Evolutionary conservation across 1,140 invertebrate genomes (phyloP).

Genomic region (Lepidotrigona ventralis): DNA sequence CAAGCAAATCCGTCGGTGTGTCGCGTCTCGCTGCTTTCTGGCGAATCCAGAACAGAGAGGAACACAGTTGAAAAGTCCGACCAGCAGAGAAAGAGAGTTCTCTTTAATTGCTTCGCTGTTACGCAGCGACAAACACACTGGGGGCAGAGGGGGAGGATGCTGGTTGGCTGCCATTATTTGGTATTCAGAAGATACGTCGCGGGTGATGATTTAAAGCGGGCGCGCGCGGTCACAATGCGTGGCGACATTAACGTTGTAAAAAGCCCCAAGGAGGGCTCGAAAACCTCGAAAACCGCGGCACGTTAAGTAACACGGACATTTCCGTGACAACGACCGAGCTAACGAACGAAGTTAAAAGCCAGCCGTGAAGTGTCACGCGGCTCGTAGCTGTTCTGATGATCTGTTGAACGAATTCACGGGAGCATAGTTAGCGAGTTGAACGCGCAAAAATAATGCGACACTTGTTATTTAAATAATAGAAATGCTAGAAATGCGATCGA

Average conservation of each 20-base stretch:
- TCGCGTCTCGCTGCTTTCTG: not conserved
- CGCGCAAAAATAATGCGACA: too few relatives aligned
- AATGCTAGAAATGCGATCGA: too few relatives aligned
- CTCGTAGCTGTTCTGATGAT: too few relatives aligned
- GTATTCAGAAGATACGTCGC: slow-evolving; percentile 50
- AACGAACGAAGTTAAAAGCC: slow-evolving; percentile 20
- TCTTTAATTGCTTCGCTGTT: slow-evolving; percentile 35
- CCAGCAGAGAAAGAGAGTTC: not conserved
- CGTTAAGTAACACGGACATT: slow-evolving; percentile 42
- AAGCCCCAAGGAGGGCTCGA: slow-evolving; percentile 14
- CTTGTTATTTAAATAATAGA: too few relatives aligned
- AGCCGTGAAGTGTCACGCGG: not conserved
- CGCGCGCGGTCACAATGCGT: slow-evolving; percentile 30
- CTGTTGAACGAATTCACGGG: too few relatives aligned
- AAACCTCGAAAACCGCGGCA: slow-evolving; percentile 19
- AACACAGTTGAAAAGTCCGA: slow-evolving; percentile 11
- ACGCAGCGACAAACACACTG: slow-evolving; percentile 7
- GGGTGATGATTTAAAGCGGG: slow-evolving; percentile 50
- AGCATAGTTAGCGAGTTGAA: too few relatives aligned
- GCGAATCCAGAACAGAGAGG: not conserved
- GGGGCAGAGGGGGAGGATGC: not conserved
- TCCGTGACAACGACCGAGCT: slow-evolving; percentile 7
- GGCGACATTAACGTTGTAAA: slow-evolving; percentile 53
- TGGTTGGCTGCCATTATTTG: slow-evolving; percentile 46
- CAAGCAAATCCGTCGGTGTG: slow-evolving; percentile 13